These are phyloP conservation scores for Oncorhynchus clarkii DNA, from an alignment of 2,113 vertebrate species.

Conservation along the genomic window DNA sequence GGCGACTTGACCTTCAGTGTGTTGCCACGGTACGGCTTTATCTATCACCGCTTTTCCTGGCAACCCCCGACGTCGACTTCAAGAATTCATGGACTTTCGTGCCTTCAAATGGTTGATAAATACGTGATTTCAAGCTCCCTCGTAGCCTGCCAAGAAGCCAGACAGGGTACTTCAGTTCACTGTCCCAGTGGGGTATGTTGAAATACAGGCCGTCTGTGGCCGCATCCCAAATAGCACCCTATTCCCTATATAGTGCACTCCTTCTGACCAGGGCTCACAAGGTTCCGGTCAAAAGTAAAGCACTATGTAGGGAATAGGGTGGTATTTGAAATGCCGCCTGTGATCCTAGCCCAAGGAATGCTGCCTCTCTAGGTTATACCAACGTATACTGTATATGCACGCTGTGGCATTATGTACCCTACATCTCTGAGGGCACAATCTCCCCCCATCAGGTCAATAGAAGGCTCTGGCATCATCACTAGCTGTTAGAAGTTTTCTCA, in stretches of 20 bases:
- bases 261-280: no score
- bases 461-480: background rate
- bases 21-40: constrained; percentile 37
- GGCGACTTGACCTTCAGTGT: constrained; percentile 33
- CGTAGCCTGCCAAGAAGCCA: constrained; percentile 38
- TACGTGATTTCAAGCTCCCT: constrained; percentile 31
- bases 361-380: no score
- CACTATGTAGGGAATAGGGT: no score
- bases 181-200: constrained; percentile 25
- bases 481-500: background rate
- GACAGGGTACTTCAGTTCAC: constrained; percentile 34
- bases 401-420: background rate
- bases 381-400: no score
- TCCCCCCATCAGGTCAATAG: background rate
- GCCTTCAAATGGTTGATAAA: constrained; percentile 50
- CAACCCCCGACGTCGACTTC: constrained; percentile 12
- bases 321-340: no score
- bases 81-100: constrained; percentile 30
- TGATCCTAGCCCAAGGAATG: no score
- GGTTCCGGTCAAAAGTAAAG: no score
- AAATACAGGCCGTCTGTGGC: constrained; percentile 8
- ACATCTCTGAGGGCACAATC: background rate
- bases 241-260: no score
- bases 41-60: constrained; percentile 47
- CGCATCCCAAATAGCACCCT: background rate